phyloP scores from a whole-genome alignment of 2,888 invertebrate genomes.

The Monoplex corrugatus region DNA sequence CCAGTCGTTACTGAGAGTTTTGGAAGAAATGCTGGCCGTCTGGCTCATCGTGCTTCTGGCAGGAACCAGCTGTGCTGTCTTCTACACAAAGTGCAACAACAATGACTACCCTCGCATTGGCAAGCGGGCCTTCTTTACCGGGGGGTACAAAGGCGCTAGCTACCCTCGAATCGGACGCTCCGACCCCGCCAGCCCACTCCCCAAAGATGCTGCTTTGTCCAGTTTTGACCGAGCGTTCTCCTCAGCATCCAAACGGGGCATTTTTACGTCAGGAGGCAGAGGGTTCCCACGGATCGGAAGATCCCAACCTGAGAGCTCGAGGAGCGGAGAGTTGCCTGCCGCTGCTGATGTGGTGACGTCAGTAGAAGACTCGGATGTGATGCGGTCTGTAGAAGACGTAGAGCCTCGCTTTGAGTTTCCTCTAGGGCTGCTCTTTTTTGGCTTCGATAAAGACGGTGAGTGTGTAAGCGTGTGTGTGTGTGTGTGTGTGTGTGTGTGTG shows the following conservation, averaged over 20 bases:
- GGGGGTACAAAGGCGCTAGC: conserved; percentile 26
- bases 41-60: conserved; percentile 51
- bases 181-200: background rate
- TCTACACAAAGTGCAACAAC: conserved; percentile 60
- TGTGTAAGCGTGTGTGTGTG: background rate
- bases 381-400: background rate
- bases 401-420: background rate
- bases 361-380: conserved; percentile 12
- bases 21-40: conserved; percentile 43
- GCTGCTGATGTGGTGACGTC: background rate
- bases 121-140: conserved; percentile 58
- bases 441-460: conserved; percentile 45
- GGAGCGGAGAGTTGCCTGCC: background rate
- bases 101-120: conserved; percentile 62
- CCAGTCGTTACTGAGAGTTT: conserved; percentile 30
- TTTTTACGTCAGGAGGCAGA: conserved; percentile 15
- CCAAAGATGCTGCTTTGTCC: background rate
- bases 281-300: conserved; percentile 30
- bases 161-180: conserved; percentile 59
- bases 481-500: background rate
- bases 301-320: background rate
- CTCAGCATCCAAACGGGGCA: conserved; percentile 18
- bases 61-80: conserved; percentile 55
- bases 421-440: conserved; percentile 42
- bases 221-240: background rate